A percentile compares a stretch with the other conserved stretches of the same genome.
phyloP scores from a whole-genome alignment of 1,140 invertebrate species.

The Diploscapter pachys region DNA sequence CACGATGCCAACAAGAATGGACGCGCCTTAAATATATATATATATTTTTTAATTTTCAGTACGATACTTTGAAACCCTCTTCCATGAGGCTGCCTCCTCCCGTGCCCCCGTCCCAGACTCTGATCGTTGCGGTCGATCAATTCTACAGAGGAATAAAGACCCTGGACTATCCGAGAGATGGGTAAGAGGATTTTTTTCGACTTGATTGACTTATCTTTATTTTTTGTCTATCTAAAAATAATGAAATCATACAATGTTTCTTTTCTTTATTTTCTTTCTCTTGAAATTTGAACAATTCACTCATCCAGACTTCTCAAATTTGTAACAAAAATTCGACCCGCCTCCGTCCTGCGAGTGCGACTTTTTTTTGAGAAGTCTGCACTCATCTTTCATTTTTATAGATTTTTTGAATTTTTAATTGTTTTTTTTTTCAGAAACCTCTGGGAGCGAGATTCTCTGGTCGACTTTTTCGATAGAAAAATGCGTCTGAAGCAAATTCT shows the following conservation, averaged over 20 bases:
- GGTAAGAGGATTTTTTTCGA: neutral
- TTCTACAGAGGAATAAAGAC: constrained; percentile 10
- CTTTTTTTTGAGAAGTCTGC: too few relatives aligned
- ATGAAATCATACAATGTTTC: neutral
- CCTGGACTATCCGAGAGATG: neutral
- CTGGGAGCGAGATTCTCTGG: constrained; percentile 18
- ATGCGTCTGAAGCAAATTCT: constrained; percentile 15
- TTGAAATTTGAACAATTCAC: neutral
- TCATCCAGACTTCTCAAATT: too few relatives aligned
- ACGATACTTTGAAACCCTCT: constrained; percentile 14
- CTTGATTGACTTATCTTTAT: neutral
- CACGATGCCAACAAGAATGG: too few relatives aligned
- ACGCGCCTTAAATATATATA: neutral
- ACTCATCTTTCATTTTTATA: too few relatives aligned
- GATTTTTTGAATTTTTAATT: neutral
- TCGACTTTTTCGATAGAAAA: constrained; percentile 25
- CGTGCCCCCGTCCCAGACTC: constrained; percentile 8
- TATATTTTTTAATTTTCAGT: constrained; percentile 24
- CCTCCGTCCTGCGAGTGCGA: too few relatives aligned
- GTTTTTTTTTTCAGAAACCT: neutral
- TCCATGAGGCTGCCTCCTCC: constrained; percentile 20
- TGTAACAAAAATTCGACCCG: too few relatives aligned
- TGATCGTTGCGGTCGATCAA: constrained; percentile 24
- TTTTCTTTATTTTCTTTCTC: neutral
- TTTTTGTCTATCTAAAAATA: too few relatives aligned